Evolutionary conservation across 2,113 vertebrate genomes (phyloP).

Genomic region (Eulemur macaco): DNA sequence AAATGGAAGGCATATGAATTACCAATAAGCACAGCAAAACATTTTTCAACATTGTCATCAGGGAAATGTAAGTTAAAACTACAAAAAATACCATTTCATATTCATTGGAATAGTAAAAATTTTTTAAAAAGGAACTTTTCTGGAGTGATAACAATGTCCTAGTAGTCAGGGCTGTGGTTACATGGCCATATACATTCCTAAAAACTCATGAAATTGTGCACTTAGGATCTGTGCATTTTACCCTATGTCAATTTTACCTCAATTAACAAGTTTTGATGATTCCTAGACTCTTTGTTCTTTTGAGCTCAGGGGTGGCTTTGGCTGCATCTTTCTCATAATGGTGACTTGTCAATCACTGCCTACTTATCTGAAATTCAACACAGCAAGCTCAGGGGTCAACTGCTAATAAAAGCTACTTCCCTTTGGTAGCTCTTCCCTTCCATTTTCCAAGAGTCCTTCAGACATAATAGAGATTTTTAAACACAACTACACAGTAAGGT

Average conservation of each 20-base stretch:
- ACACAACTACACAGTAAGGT: constrained; percentile 28
- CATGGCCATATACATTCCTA: not conserved
- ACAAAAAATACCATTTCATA: not conserved
- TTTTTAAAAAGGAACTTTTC: not conserved
- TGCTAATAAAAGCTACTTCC: constrained; percentile 69
- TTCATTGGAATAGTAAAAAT: not conserved
- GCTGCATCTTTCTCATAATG: constrained; percentile 51
- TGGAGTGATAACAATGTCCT: not conserved
- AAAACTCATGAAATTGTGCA: not conserved
- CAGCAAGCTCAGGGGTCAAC: constrained; percentile 67
- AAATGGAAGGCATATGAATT: not conserved
- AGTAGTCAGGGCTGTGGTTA: not conserved
- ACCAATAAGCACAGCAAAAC: not conserved
- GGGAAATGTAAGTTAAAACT: constrained; percentile 7
- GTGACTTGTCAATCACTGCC: constrained; percentile 61
- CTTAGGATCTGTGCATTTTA: not conserved
- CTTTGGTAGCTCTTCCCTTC: constrained; percentile 52
- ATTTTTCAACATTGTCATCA: not conserved
- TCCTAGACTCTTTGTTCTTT: constrained; percentile 10
- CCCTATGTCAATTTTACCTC: not conserved
- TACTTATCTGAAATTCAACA: constrained; percentile 65
- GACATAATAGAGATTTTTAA: constrained; percentile 66
- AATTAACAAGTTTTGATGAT: not conserved
- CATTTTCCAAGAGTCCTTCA: constrained; percentile 57
- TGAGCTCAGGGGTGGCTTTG: constrained; percentile 17